Evolutionary conservation across 2,888 invertebrate genomes (phyloP), one percentile per base, ranked within the genome.

Genomic region (Hartigia nigra): DNA sequence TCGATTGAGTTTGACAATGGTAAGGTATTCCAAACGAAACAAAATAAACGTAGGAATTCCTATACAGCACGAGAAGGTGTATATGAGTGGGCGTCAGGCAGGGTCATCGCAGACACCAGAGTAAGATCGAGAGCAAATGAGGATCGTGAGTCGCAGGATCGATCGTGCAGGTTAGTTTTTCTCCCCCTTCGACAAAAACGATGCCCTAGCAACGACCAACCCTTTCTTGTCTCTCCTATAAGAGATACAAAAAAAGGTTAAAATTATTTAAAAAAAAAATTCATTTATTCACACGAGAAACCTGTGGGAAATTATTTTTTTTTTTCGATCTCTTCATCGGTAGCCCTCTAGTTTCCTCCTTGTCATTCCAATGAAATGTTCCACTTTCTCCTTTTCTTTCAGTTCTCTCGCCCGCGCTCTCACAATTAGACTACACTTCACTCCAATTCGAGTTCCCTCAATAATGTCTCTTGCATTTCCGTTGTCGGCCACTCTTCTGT

Each of bases 231-330:
- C 31, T 72, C 72, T 72, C 55, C 55, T 55, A 55, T 55, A 55
- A 55, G 55, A 55, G 55, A 55, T 55, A 0, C 23, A 55, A 74
- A 74, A 36, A 55, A 55, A 55, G 55, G 55, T 55, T 55, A 31
- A 32, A 72, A 72, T 12, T 72, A 32, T 79, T 78, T 80, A 82
- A 82, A 82, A 82, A 82, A 82, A 82, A 82, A 82, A 81, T 82
- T 82, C 80, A 81, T 82, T 79, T 81, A 82, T 82, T 82, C 82
- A 82, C 82, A 69, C 79, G 23, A 72, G 31, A 34, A 72, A 12
- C 34, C 72, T 72, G 72, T 72, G 72, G 72, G 72, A 72, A 72
- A 72, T 72, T 23, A 9, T 14, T 72, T 72, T 72, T 70, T 69
- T 70, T 72, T 34, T 72, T 34, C 72, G 12, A 14, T 72, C 14